phyloP scores from a whole-genome alignment of 2,888 invertebrate species.

The Homarus gammarus region DNA sequence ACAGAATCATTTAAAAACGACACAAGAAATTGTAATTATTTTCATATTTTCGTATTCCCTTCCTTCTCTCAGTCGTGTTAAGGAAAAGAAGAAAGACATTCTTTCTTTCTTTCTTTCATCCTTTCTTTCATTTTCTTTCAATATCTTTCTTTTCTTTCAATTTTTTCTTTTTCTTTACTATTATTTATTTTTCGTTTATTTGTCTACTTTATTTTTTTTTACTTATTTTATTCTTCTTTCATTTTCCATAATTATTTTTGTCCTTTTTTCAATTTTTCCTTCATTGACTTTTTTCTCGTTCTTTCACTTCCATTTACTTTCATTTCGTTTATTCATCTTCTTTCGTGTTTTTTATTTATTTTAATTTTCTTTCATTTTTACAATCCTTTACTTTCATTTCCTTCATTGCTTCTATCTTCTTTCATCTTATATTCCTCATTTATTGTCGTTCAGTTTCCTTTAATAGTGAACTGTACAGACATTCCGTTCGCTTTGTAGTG shows the following conservation, averaged over 20 bases:
- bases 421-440: too few relatives aligned
- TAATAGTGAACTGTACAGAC: too few relatives aligned
- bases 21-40: too few relatives aligned
- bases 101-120: neutral
- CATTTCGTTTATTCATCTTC: neutral
- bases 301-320: neutral
- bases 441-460: too few relatives aligned
- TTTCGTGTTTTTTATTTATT: neutral
- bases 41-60: too few relatives aligned
- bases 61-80: too few relatives aligned
- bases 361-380: neutral
- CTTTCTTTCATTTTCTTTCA: neutral
- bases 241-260: neutral
- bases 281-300: neutral
- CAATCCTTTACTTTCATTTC: neutral
- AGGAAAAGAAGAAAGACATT: too few relatives aligned
- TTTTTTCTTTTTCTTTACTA: neutral
- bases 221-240: neutral
- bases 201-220: neutral
- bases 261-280: neutral
- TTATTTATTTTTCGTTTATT: neutral
- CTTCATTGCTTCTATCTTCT: too few relatives aligned
- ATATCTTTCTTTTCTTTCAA: neutral
- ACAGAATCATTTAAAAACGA: too few relatives aligned
- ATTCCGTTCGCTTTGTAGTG: too few relatives aligned